Percentiles rank a stretch among this genome's conserved stretches.
Evolutionary conservation across 2,888 invertebrate species (phyloP).

Genomic region (Drosophila lutescens): DNA sequence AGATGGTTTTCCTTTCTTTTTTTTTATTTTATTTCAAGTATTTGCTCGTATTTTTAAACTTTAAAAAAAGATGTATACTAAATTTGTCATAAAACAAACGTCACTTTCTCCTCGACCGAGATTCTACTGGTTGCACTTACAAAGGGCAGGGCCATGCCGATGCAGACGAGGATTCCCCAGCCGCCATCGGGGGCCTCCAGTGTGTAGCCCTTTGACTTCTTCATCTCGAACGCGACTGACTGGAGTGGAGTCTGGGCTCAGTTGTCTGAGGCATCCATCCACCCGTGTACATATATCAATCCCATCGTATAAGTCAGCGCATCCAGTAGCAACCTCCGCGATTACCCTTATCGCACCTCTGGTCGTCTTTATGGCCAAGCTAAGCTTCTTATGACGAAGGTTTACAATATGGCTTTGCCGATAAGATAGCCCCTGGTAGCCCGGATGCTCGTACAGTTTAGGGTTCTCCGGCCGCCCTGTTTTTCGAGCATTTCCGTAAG

Average conservation of each 20-base stretch:
- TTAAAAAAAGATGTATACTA: too few relatives aligned
- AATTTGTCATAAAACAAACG: background rate
- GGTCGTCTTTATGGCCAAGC: constrained; percentile 41
- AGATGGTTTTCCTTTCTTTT: background rate
- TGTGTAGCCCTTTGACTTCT: constrained; percentile 43
- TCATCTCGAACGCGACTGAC: background rate
- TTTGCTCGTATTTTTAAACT: too few relatives aligned
- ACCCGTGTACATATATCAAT: constrained; percentile 31
- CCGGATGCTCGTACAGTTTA: background rate
- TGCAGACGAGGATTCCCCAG: constrained; percentile 91
- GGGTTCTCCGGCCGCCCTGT: constrained; percentile 1
- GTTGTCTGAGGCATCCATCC: constrained; percentile 16
- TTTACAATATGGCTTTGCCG: constrained; percentile 18
- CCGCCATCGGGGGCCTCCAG: constrained; percentile 89
- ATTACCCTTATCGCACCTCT: constrained; percentile 39
- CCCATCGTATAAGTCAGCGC: constrained; percentile 10
- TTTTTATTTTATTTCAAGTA: too few relatives aligned
- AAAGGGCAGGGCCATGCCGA: constrained; percentile 90
- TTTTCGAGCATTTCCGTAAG: constrained; percentile 1
- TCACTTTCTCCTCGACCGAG: background rate
- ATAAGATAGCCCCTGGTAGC: constrained; percentile 11
- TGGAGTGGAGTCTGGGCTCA: constrained; percentile 2
- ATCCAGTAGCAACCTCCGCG: constrained; percentile 31
- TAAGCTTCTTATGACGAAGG: constrained; percentile 40
- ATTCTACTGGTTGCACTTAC: constrained; percentile 85